These are phyloP conservation scores for Sinopyrophorus schimmeli DNA, from an alignment of 2,888 invertebrate genomes.

Conservation along the genomic window DNA sequence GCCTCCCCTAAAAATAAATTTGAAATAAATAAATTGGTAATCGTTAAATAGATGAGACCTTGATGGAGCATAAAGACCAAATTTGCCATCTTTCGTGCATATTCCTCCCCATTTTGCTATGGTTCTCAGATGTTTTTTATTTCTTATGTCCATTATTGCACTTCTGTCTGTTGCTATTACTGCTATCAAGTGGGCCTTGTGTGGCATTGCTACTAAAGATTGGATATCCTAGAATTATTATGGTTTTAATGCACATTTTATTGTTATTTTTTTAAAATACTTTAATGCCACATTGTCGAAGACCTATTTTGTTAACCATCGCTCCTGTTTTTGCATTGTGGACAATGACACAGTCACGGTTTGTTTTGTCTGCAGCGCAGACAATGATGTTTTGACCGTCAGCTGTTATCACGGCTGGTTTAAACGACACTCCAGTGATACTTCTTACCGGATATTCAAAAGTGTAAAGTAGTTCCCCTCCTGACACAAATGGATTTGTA, in stretches of 20 bases:
- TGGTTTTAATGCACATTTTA: neutral
- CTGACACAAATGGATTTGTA: too few relatives aligned
- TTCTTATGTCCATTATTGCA: conserved; percentile 86
- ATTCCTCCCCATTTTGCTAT: conserved; percentile 92
- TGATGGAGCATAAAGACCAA: conserved; percentile 89
- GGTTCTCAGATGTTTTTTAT: conserved; percentile 83
- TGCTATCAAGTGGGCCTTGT: conserved; percentile 82
- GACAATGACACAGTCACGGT: conserved; percentile 79
- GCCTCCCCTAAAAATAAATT: conserved; percentile 71
- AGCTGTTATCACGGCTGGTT: conserved; percentile 77
- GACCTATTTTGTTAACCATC: conserved; percentile 56
- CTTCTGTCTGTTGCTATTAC: conserved; percentile 90
- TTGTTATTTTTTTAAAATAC: conserved; percentile 46
- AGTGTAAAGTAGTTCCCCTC: conserved; percentile 76
- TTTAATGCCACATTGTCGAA: conserved; percentile 61
- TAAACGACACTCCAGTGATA: conserved; percentile 70
- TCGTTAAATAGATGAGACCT: conserved; percentile 52
- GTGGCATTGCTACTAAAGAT: conserved; percentile 77
- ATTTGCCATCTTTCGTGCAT: conserved; percentile 83
- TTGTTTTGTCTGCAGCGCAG: conserved; percentile 80
- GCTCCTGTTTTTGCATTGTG: conserved; percentile 82
- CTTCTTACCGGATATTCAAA: conserved; percentile 81
- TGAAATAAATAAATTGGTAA: neutral
- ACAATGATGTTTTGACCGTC: conserved; percentile 79
- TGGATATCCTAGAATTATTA: conserved; percentile 66